Evolutionary conservation across 2,797 vertebrate genomes (phyloP), one percentile per base, ranked within the genome.

Genomic region (Moxostoma hubbsi): DNA sequence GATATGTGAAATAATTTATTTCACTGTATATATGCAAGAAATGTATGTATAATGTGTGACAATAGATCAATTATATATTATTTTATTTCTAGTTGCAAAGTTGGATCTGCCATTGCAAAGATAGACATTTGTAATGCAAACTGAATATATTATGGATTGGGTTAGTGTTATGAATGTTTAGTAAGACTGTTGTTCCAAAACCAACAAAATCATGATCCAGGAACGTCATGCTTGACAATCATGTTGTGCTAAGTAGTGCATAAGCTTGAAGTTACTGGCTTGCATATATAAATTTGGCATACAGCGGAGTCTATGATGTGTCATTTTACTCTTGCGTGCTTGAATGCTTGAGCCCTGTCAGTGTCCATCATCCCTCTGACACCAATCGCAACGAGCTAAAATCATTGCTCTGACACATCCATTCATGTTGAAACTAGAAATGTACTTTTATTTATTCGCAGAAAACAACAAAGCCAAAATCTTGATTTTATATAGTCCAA

Each of bases 401-500:
- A 74, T 45, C 75, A 68, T 77, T 77, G 58, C 75, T 68, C 65
- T 68, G 75, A 68, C 75, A 68, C 13, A 49, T 43, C 64, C 36
- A 36, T 36, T 4, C 36, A 36, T 36, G 36, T 36, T 36, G 36
- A 36, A 3, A 36, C 36, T 36, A 36, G 36, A 36, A 36, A 36
- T 36, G 36, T 36, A 36, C 36, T 36, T 4, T 36, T 36, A 36
- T 36, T 36, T 36, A 36, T 36, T 36, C 36, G 2, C 36, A 36
- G 0, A 36, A 36, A 36, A 36, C 36, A 36, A 36, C 36, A 36
- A 36, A 36, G 36, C 36, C 36, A 36, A 36, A 36, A 36, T 36
- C 36, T 36, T 36, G 36, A 36, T 36, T 36, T 36, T 36, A 36
- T 36, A 36, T 36, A 36, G 36, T 4, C 36, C 36, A 36, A 36